phyloP scores from a whole-genome alignment of 2,888 invertebrate genomes.

The Strigamia transsilvanica region DNA sequence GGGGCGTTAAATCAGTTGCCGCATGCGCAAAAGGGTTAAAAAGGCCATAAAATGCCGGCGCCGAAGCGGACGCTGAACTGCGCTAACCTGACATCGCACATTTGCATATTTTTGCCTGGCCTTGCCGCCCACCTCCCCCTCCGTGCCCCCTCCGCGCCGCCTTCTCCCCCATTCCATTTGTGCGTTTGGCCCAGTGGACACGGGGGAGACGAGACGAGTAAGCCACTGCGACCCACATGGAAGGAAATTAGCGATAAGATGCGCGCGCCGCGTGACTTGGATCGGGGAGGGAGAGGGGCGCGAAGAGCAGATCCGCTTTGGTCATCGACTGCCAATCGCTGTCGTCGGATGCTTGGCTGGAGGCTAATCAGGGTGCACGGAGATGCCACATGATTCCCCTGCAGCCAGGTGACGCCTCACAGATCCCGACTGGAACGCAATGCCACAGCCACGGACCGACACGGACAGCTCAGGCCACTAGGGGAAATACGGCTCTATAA shows the following conservation, averaged over 20 bases:
- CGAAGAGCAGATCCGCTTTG: slow-evolving; percentile 41
- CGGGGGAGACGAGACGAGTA: slow-evolving; percentile 33
- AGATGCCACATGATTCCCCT: slow-evolving; percentile 39
- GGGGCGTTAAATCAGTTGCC: slow-evolving; percentile 49
- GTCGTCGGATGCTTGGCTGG: slow-evolving; percentile 48
- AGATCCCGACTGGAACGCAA: slow-evolving; percentile 39
- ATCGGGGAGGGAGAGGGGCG: slow-evolving; percentile 17
- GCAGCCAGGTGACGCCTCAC: slow-evolving; percentile 45
- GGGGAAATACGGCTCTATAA: slow-evolving; percentile 9
- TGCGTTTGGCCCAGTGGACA: slow-evolving; percentile 45
- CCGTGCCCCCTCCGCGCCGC: background rate
- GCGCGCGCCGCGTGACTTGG: slow-evolving; percentile 44
- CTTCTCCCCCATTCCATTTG: background rate
- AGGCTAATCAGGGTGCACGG: slow-evolving; percentile 48
- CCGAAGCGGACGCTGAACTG: slow-evolving; percentile 50
- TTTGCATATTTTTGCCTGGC: slow-evolving; percentile 46
- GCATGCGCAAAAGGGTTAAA: slow-evolving; percentile 52
- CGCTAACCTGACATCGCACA: slow-evolving; percentile 37
- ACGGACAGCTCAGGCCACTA: slow-evolving; percentile 5
- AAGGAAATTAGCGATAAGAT: slow-evolving; percentile 33
- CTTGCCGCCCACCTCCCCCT: background rate
- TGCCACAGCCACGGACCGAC: slow-evolving; percentile 26
- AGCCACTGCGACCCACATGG: slow-evolving; percentile 32
- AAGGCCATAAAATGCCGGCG: slow-evolving; percentile 53
- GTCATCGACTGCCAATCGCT: slow-evolving; percentile 48